Evolutionary conservation across 2,113 vertebrate species (phyloP).

Genomic region (Herpailurus yagouaroundi): DNA sequence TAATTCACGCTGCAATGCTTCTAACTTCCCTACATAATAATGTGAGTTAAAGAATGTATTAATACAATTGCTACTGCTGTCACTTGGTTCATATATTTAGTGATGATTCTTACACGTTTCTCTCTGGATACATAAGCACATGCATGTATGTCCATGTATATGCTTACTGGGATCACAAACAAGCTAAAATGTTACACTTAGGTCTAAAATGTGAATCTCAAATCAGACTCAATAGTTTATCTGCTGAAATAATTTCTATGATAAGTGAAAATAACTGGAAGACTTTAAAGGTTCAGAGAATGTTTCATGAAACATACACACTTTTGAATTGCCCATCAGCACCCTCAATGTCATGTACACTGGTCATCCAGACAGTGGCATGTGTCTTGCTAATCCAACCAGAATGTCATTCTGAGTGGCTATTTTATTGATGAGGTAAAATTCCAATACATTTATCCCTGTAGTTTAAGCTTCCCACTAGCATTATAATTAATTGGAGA

Average conservation of each 20-base stretch:
- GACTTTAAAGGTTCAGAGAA: conserved; percentile 64
- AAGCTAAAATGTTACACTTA: not conserved
- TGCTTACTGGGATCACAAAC: not conserved
- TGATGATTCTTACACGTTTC: not conserved
- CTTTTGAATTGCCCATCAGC: conserved; percentile 53
- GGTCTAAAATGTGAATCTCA: conserved; percentile 39
- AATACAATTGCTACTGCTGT: not conserved
- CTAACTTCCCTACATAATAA: conserved; percentile 1
- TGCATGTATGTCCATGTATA: not conserved
- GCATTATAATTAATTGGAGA: not conserved
- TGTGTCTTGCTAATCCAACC: conserved; percentile 44
- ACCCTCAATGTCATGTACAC: not conserved
- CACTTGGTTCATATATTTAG: not conserved
- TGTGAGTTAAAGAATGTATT: not conserved
- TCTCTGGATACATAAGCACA: not conserved
- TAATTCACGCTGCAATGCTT: conserved; percentile 31
- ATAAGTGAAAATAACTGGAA: conserved; percentile 71
- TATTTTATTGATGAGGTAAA: conserved; percentile 44
- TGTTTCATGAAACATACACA: conserved; percentile 57
- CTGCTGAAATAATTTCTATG: conserved; percentile 58
- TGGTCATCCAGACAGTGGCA: conserved; percentile 53
- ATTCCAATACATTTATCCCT: not conserved
- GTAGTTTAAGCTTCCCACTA: not conserved
- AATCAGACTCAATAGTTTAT: conserved; percentile 42
- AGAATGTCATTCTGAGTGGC: not conserved